Percentiles rank a stretch among this genome's conserved stretches.
phyloP scores from a whole-genome alignment of 2,888 invertebrate genomes.

The Drosophila ochracea region DNA sequence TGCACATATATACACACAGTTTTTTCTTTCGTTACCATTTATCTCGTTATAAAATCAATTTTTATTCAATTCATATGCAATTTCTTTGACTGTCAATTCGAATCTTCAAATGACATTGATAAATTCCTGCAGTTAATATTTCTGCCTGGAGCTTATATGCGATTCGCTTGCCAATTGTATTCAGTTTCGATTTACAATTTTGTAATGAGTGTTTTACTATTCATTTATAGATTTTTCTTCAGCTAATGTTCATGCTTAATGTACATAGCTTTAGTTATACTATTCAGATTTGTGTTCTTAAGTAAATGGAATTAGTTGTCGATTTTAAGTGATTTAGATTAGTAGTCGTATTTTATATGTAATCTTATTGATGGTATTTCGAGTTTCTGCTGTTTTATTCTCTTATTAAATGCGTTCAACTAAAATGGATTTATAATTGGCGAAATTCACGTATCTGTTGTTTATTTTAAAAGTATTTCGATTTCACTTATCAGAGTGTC shows the following conservation, averaged over 20 bases:
- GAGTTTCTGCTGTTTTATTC: not conserved
- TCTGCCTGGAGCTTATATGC: slow-evolving; percentile 1
- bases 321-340: not conserved
- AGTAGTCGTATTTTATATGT: not conserved
- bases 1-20: not conserved
- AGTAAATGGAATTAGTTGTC: not conserved
- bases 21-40: slow-evolving; percentile 21
- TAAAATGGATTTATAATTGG: not conserved
- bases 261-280: not conserved
- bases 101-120: slow-evolving; percentile 15
- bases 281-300: not conserved
- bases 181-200: not conserved
- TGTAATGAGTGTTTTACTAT: not conserved
- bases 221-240: not conserved
- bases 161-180: not conserved
- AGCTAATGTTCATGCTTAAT: not conserved
- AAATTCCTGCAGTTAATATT: slow-evolving; percentile 12
- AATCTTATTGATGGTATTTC: not conserved
- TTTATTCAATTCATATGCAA: slow-evolving; percentile 49
- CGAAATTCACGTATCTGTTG: not conserved
- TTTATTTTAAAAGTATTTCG: not conserved
- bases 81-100: slow-evolving; percentile 39
- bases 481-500: slow-evolving; percentile 19
- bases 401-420: not conserved
- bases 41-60: slow-evolving; percentile 42